Conservation (phyloP, 2,797 vertebrate genomes). For the Pitangus sulphuratus region DNA sequence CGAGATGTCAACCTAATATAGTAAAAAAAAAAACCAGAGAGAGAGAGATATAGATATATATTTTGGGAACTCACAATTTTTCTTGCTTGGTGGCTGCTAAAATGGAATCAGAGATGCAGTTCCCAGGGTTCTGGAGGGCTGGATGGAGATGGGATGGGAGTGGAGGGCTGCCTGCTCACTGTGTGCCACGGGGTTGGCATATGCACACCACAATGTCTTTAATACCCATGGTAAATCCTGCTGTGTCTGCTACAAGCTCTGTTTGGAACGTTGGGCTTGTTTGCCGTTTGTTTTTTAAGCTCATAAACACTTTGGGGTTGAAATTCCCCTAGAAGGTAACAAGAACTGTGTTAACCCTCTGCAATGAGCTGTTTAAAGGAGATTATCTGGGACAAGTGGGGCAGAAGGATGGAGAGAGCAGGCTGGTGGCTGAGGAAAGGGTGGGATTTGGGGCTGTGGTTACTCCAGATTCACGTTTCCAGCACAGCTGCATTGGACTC, state of each 20-base stretch:
- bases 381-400: neutral
- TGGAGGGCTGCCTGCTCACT: neutral
- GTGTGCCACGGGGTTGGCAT: neutral
- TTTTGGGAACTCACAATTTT: neutral
- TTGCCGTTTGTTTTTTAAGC: conserved; percentile 50
- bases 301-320: conserved; percentile 17
- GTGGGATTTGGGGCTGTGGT: neutral
- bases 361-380: neutral
- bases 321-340: conserved; percentile 16
- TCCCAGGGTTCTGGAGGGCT: neutral
- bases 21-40: neutral
- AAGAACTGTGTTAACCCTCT: neutral
- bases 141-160: neutral
- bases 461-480: neutral
- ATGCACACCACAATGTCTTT: conserved; percentile 12
- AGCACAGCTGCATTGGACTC: neutral
- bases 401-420: neutral
- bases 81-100: rapidly evolving
- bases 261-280: conserved; percentile 29
- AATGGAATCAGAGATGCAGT: neutral
- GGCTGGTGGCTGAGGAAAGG: neutral
- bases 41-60: neutral
- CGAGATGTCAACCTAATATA: neutral
- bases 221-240: conserved; percentile 35
- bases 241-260: conserved; percentile 33